Conservation (phyloP, 2,888 invertebrate species). For the Drosophila algonquin region DNA sequence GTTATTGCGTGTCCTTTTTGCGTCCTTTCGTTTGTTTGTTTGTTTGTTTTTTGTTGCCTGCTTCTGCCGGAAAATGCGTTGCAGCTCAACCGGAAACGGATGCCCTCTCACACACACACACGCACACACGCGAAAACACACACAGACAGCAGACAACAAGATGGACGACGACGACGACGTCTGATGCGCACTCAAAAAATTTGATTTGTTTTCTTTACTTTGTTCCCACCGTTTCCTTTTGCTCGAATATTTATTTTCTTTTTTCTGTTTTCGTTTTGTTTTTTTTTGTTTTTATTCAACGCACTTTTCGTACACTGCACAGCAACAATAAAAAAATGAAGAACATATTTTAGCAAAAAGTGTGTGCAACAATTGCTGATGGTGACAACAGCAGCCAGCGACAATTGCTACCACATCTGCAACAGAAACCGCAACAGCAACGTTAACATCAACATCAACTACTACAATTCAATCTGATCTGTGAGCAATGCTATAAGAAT, state of each 20-base stretch:
- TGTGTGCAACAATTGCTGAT: neutral
- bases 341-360: neutral
- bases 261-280: neutral
- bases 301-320: neutral
- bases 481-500: neutral
- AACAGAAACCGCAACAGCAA: neutral
- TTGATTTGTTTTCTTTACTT: neutral
- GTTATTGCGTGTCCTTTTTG: constrained; percentile 14
- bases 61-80: neutral
- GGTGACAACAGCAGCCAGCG: constrained; percentile 1
- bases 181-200: neutral
- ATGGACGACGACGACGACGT: neutral
- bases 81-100: constrained; percentile 62
- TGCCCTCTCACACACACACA: constrained; percentile 42
- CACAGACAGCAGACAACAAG: constrained; percentile 9
- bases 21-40: constrained; percentile 4
- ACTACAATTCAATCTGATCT: neutral
- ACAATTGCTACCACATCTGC: neutral
- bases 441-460: neutral
- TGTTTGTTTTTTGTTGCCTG: constrained; percentile 42
- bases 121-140: constrained; percentile 28
- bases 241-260: neutral
- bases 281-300: neutral
- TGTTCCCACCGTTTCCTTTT: neutral
- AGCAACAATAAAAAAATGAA: neutral